Conservation (phyloP, 2,797 vertebrate genomes). For the Acanthurus tractus region DNA sequence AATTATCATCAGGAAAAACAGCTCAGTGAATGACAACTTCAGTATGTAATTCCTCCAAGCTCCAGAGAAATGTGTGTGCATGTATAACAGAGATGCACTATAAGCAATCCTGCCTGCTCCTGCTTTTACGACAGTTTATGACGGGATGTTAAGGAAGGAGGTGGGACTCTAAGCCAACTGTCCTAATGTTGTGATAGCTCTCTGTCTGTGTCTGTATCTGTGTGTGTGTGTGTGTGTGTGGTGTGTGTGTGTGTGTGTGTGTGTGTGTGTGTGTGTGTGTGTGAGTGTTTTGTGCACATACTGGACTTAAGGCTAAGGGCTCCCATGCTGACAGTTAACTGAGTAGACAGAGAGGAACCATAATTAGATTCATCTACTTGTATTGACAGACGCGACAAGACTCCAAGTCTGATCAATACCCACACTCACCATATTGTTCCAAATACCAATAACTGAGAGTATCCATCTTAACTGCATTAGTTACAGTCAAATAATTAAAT, state of each 20-base stretch:
- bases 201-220: slow-evolving; percentile 39
- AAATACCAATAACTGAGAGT: slow-evolving; percentile 79
- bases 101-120: slow-evolving; percentile 19
- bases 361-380: slow-evolving; percentile 85
- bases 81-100: slow-evolving; percentile 5
- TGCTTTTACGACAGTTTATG: slow-evolving; percentile 60
- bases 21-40: not conserved
- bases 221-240: slow-evolving; percentile 47
- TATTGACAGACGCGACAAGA: slow-evolving; percentile 80
- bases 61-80: not conserved
- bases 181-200: slow-evolving; percentile 64
- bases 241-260: slow-evolving; percentile 39
- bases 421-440: slow-evolving; percentile 81
- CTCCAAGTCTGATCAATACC: slow-evolving; percentile 75
- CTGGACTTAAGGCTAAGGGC: slow-evolving; percentile 69
- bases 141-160: slow-evolving; percentile 61
- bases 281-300: slow-evolving; percentile 10
- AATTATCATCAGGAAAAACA: not conserved
- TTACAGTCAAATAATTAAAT: slow-evolving; percentile 80
- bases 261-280: slow-evolving; percentile 22
- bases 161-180: slow-evolving; percentile 76
- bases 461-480: slow-evolving; percentile 76
- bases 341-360: slow-evolving; percentile 74
- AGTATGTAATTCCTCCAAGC: not conserved
- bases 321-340: slow-evolving; percentile 83